Base-by-base conservation (phyloP, 2,888 invertebrate species). In the Cheilosia impressa region DNA sequence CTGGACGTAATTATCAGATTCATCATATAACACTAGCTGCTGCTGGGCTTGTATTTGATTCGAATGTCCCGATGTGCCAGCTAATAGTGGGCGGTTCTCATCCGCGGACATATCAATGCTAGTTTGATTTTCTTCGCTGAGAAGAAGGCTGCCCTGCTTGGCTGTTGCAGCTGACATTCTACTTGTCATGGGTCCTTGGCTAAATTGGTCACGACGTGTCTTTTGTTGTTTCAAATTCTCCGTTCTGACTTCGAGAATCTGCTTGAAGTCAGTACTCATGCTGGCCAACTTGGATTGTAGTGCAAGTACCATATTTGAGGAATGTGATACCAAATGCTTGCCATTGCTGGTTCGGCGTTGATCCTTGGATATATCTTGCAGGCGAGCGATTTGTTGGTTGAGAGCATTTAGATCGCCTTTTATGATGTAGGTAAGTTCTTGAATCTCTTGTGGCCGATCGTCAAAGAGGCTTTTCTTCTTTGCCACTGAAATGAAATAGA, bases 171-270 rank as follows among this genome's bases (percentile, higher is more conserved):
- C 95, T 47, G 95, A 92, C 87, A 94, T 93, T 9, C 94, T 93
- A 52, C 94, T 93, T 63, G 90, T 76, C 4, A 95, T 93, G 72
- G 94, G 93, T 38, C 95, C 95, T 91, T 95, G 95, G 92, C 93
- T 88, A 92, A 93, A 89, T 90, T 98, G 98, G 91, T 99, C 99
- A 88, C 98, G 94, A 88, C 99, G 94, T 88, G 94, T 96, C 91
- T 98, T 98, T 92, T 99, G 99, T 89, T 98, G 97, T 92, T 98
- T 98, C 91, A 99, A 93, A 93, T 98, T 99, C 94, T 99, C 98
- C 17, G 99, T 99, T 89, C 99, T 94, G 22, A 99, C 97, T 95
- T 99, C 99, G 75, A 99, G 94, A 58, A 99, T 98, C 93, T 96
- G 97, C 93, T 99, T 99, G 92, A 99, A 99, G 90, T 98, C 97